Percentiles rank a stretch among this genome's conserved stretches.
Evolutionary conservation across 2,888 invertebrate genomes (phyloP).

Genomic region (Melieria omissa): DNA sequence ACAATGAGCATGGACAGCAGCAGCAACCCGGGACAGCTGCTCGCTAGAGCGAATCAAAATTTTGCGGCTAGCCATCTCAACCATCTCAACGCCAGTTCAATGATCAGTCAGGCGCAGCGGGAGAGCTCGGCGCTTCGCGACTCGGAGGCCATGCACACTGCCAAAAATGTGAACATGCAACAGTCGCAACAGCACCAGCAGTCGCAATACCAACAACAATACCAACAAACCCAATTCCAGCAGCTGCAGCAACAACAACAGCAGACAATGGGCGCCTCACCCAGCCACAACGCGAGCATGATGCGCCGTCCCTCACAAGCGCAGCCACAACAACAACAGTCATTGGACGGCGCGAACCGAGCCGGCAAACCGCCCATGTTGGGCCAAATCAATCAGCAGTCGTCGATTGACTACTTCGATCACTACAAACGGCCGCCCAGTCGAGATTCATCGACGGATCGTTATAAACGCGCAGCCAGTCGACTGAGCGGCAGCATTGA

Average conservation of each 20-base stretch:
- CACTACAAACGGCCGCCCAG: constrained; percentile 93
- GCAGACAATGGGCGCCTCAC: constrained; percentile 48
- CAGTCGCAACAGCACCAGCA: constrained; percentile 52
- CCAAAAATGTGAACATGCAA: constrained; percentile 46
- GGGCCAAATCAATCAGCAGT: constrained; percentile 67
- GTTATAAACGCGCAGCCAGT: constrained; percentile 78
- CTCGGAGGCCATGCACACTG: constrained; percentile 55
- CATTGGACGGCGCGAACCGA: constrained; percentile 56
- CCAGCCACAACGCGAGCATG: constrained; percentile 52
- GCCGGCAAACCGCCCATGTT: constrained; percentile 71
- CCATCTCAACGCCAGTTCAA: constrained; percentile 33
- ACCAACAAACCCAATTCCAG: constrained; percentile 50
- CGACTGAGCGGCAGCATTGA: constrained; percentile 70
- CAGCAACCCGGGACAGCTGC: constrained; percentile 37
- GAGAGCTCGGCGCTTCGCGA: constrained; percentile 49
- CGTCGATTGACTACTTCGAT: constrained; percentile 91
- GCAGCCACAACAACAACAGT: constrained; percentile 44
- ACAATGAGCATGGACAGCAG: constrained; percentile 29
- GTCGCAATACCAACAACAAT: constrained; percentile 48
- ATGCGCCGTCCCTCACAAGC: constrained; percentile 57
- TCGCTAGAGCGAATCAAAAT: constrained; percentile 43
- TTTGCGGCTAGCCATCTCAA: constrained; percentile 41
- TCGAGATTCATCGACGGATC: constrained; percentile 86
- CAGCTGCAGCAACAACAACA: constrained; percentile 51
- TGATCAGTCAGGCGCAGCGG: constrained; percentile 40